These are phyloP conservation scores for Rhodeus uyekii DNA, from an alignment of 2,797 vertebrate genomes.

Conservation along the genomic window DNA sequence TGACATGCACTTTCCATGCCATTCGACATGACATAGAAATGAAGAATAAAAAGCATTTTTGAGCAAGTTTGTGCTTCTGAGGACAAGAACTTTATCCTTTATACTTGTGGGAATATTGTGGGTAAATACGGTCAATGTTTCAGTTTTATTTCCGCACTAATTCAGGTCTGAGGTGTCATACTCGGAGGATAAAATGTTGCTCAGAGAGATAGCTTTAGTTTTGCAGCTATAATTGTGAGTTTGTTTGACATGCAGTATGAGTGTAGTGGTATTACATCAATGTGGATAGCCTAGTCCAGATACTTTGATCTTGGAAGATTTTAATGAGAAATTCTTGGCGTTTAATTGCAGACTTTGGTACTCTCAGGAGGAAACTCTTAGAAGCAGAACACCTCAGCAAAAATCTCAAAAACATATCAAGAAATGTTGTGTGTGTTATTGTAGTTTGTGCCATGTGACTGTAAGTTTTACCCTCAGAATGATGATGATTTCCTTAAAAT, in stretches of 20 bases:
- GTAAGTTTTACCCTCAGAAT: not conserved
- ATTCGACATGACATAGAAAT: not conserved
- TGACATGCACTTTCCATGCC: conserved; percentile 57
- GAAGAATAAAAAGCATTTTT: conserved; percentile 16
- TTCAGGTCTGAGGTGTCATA: not conserved
- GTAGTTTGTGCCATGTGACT: not conserved
- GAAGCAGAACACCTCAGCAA: not conserved
- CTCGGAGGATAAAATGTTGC: not conserved
- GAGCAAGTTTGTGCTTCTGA: not conserved
- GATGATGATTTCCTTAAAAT: too few relatives aligned
- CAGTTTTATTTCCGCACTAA: not conserved
- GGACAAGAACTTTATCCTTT: not conserved
- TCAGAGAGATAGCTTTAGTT: not conserved
- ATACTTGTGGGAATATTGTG: not conserved
- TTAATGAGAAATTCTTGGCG: not conserved
- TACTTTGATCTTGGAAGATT: not conserved
- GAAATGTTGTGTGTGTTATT: not conserved
- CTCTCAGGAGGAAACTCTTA: not conserved
- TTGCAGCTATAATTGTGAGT: not conserved
- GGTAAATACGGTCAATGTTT: not conserved
- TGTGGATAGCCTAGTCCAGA: not conserved
- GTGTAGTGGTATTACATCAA: not conserved
- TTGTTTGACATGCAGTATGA: not conserved
- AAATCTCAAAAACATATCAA: not conserved
- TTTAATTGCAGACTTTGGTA: not conserved